Base-by-base conservation (phyloP, 2,888 invertebrate genomes). In the Pristionchus exspectatus region DNA sequence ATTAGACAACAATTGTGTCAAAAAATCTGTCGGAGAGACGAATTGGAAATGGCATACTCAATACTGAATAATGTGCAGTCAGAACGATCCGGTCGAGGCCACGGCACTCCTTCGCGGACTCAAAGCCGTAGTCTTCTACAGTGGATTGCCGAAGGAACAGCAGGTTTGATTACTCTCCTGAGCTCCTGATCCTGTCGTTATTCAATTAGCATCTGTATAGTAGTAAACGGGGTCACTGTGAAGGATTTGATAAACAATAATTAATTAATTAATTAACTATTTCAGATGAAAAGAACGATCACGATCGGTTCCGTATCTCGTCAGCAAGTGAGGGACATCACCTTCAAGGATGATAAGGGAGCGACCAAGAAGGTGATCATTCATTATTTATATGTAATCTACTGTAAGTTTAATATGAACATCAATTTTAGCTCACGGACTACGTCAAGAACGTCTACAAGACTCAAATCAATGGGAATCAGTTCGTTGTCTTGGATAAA, bases 381-480 rank as follows among this genome's bases (percentile, higher is more conserved):
- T 33, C 1, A n/a, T 24, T 77, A 3, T 74, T 38, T 38, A 38
- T 38, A 33, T 16, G 38, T 33, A n/a, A n/a, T n/a, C n/a, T n/a
- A n/a, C n/a, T n/a, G n/a, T n/a, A n/a, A n/a, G n/a, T n/a, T n/a
- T n/a, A n/a, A n/a, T n/a, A n/a, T n/a, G n/a, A n/a, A n/a, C n/a
- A n/a, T n/a, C n/a, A n/a, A n/a, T n/a, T n/a, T n/a, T n/a, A 87
- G 87, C 30, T 87, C 24, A 10, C 72, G 18, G n/a, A 87, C 12
- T 87, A 72, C 72, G 14, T 87, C 50, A 21, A 54, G 54, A 1
- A 14, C 7, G 5, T 0, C 21, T 54, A 72, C 87, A 87, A 87
- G 21, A 72, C 69, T 27, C 5, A 7, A 0, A 50, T 72, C 72
- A 50, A 72, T 10, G 18, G 33, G n/a, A 77, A 38, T 50, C 21